phyloP scores from a whole-genome alignment of 2,888 invertebrate species.

The Diarsia mendica region DNA sequence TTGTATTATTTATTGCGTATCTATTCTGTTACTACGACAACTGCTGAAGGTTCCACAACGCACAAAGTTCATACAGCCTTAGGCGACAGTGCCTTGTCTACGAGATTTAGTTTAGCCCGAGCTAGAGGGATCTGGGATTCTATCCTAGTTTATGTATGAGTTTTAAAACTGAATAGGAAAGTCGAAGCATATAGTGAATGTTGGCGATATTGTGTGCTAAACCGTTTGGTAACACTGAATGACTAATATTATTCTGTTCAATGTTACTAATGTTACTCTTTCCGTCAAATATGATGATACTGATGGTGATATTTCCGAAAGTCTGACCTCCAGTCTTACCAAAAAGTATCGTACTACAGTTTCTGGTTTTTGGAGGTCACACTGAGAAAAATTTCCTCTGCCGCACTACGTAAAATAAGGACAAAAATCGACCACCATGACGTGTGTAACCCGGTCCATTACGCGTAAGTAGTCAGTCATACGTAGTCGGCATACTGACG shows the following conservation, averaged over 20 bases:
- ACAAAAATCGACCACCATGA: no score
- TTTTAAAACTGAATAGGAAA: background rate
- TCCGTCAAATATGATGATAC: background rate
- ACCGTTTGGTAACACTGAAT: background rate
- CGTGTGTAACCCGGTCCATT: no score
- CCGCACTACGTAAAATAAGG: no score
- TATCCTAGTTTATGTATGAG: background rate
- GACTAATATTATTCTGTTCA: no score
- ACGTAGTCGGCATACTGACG: no score
- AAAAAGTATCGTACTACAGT: background rate
- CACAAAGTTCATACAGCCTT: constrained; percentile 21
- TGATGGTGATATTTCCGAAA: background rate
- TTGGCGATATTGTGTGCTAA: background rate
- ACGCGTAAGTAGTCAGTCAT: no score
- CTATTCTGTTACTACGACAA: constrained; percentile 15
- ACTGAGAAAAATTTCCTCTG: no score
- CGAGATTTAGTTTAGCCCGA: constrained; percentile 1
- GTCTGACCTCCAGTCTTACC: background rate
- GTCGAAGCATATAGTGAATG: background rate
- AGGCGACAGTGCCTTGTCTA: constrained; percentile 11
- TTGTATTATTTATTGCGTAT: constrained; percentile 65
- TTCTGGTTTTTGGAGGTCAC: no score
- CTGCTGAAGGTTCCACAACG: constrained; percentile 6
- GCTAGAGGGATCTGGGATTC: background rate
- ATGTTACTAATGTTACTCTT: background rate